A percentile compares a stretch with the other conserved stretches of the same genome.
phyloP scores from a whole-genome alignment of 2,888 invertebrate species.

The Adelphocoris suturalis region DNA sequence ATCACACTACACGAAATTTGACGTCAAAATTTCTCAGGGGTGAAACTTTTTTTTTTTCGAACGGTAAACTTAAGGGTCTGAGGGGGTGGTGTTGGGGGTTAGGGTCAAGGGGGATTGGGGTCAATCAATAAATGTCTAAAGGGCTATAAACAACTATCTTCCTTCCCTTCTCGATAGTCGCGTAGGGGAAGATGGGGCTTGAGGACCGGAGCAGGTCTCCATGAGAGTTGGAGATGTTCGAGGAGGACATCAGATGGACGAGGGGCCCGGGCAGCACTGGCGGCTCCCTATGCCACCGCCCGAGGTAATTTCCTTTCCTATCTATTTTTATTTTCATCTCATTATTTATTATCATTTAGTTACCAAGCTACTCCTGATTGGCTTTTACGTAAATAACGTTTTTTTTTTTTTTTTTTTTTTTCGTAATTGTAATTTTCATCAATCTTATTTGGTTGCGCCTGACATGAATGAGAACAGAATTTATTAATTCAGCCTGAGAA shows the following conservation, averaged over 20 bases:
- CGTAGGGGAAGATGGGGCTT: slow-evolving; percentile 53
- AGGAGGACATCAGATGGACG: slow-evolving; percentile 76
- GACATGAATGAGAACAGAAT: too few relatives aligned
- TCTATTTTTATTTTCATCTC: background rate
- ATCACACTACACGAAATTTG: background rate
- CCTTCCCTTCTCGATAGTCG: slow-evolving; percentile 58
- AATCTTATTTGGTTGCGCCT: too few relatives aligned
- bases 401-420: too few relatives aligned
- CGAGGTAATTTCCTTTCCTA: slow-evolving; percentile 68
- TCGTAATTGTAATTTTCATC: too few relatives aligned
- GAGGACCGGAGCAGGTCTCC: slow-evolving; percentile 47
- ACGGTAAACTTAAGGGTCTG: background rate
- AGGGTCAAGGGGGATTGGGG: slow-evolving; percentile 72
- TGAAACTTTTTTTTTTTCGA: background rate
- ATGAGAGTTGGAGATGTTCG: slow-evolving; percentile 75
- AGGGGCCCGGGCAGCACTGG: slow-evolving; percentile 74
- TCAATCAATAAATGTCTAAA: slow-evolving; percentile 72
- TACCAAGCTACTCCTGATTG: background rate
- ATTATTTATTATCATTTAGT: background rate
- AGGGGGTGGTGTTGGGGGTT: slow-evolving; percentile 48
- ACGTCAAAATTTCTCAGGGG: background rate
- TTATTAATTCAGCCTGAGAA: too few relatives aligned
- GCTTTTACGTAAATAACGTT: background rate
- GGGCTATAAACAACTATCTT: slow-evolving; percentile 69
- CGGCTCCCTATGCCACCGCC: slow-evolving; percentile 75